phyloP scores from a whole-genome alignment of 2,797 vertebrate genomes.

The Rhynchotus rufescens region DNA sequence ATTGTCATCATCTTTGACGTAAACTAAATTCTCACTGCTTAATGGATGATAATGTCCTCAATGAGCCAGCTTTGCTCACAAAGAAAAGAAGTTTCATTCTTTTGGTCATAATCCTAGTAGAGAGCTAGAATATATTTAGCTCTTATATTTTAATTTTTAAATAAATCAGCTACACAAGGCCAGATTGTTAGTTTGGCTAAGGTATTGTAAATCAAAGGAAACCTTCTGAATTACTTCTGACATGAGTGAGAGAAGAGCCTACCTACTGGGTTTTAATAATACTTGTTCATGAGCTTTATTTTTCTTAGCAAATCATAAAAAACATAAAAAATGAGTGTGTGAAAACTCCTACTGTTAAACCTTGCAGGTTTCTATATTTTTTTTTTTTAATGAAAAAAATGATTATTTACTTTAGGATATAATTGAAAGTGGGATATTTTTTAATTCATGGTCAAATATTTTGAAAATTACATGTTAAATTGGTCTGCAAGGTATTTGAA shows the following conservation, averaged over 20 bases:
- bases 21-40: background rate
- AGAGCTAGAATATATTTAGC: background rate
- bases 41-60: background rate
- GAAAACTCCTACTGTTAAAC: background rate
- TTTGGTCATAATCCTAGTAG: background rate
- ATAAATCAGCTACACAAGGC: background rate
- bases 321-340: background rate
- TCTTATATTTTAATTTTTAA: background rate
- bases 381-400: background rate
- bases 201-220: background rate
- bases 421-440: background rate
- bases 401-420: background rate
- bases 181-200: background rate
- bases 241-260: background rate
- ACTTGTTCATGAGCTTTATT: background rate
- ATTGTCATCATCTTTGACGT: background rate
- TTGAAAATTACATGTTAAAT: background rate
- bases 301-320: background rate
- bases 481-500: background rate
- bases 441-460: background rate
- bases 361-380: rapidly evolving
- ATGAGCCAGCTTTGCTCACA: background rate
- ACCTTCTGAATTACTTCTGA: background rate
- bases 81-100: background rate
- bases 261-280: background rate